Evolutionary conservation across 1,140 invertebrate species (phyloP), one percentile per base, ranked within the genome.

Genomic region (Drosophila orosa): DNA sequence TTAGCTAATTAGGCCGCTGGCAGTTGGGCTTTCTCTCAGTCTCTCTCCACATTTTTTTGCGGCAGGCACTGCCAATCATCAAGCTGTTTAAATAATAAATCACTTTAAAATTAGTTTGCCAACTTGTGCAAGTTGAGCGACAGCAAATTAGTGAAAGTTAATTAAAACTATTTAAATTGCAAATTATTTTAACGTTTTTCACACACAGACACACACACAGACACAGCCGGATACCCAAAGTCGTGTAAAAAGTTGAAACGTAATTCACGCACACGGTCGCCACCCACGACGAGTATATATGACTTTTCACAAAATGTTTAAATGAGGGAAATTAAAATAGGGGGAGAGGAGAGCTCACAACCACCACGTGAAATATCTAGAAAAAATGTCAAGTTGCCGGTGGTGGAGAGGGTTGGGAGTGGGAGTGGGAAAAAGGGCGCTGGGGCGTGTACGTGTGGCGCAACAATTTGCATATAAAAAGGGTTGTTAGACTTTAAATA

Each of bases 141-240:
- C 83, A 74, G 68, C 84, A 89, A 89, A 90, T 90, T 89, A 84
- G 85, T 89, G 68, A 89, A 84, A 89, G 80, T 89, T 89, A 89
- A 89, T 89, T 89, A 89, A 89, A 89, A 89, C 85, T 89, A 89
- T 89, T 89, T 84, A 89, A 89, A 89, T 90, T 89, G 84, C 80
- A 89, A 89, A 89, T 89, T 89, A 84, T 89, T 89, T 80, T 75
- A 84, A 84, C 78, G 73, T 89, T 89, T 80, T 73, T 65, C 67
- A 55, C 61, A 76, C 47, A 68, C 61, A 29, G 47, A 71, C 56
- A 45, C 25, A 45, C 33, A 56, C 25, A 3, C 31, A 22, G 48
- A 22, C 22, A 56, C 15, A 56, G 27, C 27, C 12, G 31, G 13
- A 39, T 37, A 50, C 37, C 55, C 44, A 44, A 42, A 68, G 69